These are phyloP conservation scores for Drosophila lutescens DNA, from an alignment of 2,888 invertebrate species.

Conservation along the genomic window DNA sequence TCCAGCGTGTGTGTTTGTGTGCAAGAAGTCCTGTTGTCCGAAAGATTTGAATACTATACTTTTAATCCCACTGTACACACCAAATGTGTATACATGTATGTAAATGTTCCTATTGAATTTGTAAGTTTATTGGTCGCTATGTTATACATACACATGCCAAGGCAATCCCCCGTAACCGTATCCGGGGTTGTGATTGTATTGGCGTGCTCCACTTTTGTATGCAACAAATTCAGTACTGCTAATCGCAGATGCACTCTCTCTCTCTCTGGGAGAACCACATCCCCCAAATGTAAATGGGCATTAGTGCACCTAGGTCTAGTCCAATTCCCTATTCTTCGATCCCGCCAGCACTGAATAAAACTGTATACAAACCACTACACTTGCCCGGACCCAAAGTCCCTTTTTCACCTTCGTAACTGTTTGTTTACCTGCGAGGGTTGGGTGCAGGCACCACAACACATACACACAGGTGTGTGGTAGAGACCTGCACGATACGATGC, in stretches of 20 bases:
- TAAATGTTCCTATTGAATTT: constrained; percentile 32
- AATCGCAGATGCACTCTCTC: constrained; percentile 24
- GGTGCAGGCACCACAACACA: constrained; percentile 13
- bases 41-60: constrained; percentile 6
- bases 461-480: constrained; percentile 31
- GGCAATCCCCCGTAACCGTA: constrained; percentile 19
- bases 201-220: constrained; percentile 68
- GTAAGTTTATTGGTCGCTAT: constrained; percentile 61
- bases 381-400: background rate
- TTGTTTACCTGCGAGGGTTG: constrained; percentile 61
- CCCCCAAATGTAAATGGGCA: background rate
- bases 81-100: background rate
- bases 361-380: background rate
- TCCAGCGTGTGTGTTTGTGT: background rate
- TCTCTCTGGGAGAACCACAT: background rate
- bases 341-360: constrained; percentile 1
- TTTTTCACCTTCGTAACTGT: constrained; percentile 21
- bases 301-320: background rate
- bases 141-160: constrained; percentile 68
- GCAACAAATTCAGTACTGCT: constrained; percentile 59
- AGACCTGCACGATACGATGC: too few species aligned
- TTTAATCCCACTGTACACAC: background rate
- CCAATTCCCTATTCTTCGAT: constrained; percentile 2
- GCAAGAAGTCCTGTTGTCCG: background rate
- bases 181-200: constrained; percentile 20